These are phyloP conservation scores for Rhabdophis nuchalis DNA, from an alignment of 2,797 vertebrate genomes.

Conservation along the genomic window DNA sequence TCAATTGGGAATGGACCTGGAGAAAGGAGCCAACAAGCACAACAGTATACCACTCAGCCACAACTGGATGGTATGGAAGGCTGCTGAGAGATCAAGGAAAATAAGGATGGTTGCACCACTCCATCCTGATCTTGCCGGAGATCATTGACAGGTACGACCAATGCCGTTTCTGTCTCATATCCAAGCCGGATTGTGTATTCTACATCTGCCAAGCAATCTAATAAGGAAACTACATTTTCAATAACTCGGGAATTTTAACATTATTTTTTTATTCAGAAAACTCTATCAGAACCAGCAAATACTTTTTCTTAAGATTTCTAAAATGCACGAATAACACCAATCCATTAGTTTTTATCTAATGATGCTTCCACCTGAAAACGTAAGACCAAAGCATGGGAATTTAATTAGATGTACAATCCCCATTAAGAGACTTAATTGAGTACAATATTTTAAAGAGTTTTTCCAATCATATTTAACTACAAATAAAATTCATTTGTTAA, in stretches of 20 bases:
- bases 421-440: constrained; percentile 61
- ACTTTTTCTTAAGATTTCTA: constrained; percentile 48
- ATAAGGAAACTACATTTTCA: neutral
- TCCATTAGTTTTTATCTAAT: constrained; percentile 60
- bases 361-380: constrained; percentile 48
- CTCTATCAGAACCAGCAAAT: constrained; percentile 58
- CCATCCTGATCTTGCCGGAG: too few relatives aligned
- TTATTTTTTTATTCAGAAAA: constrained; percentile 39
- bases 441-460: constrained; percentile 56
- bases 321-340: constrained; percentile 60
- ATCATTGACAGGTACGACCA: too few relatives aligned
- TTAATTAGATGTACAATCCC: constrained; percentile 39
- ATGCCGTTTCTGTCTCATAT: too few relatives aligned
- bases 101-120: too few relatives aligned
- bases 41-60: too few relatives aligned
- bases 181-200: too few relatives aligned
- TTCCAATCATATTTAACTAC: constrained; percentile 41
- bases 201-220: too few relatives aligned
- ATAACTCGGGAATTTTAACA: neutral
- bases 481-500: constrained; percentile 28
- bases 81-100: too few relatives aligned
- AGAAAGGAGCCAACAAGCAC: too few relatives aligned
- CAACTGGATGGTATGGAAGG: too few relatives aligned
- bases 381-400: constrained; percentile 41
- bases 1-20: too few relatives aligned